Evolutionary conservation across 2,888 invertebrate genomes (phyloP).

Genomic region (Ditylenchus weischeri): DNA sequence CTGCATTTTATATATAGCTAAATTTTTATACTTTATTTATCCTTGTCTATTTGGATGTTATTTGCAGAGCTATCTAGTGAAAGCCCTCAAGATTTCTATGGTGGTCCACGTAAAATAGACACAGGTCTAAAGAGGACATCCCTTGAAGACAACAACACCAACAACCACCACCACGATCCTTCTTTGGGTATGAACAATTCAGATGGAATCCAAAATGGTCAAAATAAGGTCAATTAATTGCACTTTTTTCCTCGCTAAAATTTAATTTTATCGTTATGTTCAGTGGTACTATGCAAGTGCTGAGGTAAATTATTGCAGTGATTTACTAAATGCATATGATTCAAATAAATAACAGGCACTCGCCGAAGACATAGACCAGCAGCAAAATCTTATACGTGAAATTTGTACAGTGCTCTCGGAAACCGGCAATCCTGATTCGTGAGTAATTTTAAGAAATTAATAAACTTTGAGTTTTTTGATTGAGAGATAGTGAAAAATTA

Average conservation of each 20-base stretch:
- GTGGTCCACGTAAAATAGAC: slow-evolving; percentile 7
- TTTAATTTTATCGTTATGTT: neutral
- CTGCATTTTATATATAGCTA: too few species aligned
- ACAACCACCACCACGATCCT: slow-evolving; percentile 4
- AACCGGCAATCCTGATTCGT: too few species aligned
- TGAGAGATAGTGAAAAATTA: too few species aligned
- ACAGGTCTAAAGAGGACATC: slow-evolving; percentile 6
- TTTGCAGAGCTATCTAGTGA: slow-evolving; percentile 6
- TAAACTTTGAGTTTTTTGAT: neutral
- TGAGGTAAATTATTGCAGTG: neutral
- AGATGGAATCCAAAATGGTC: slow-evolving; percentile 14
- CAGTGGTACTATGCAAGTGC: slow-evolving; percentile 15
- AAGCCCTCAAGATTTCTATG: slow-evolving; percentile 14
- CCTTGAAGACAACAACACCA: slow-evolving; percentile 3
- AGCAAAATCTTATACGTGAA: slow-evolving; percentile 11
- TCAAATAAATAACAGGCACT: neutral
- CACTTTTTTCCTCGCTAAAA: neutral
- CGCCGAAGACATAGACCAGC: slow-evolving; percentile 13
- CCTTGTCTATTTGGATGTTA: too few species aligned
- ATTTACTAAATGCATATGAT: too few species aligned
- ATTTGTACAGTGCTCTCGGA: slow-evolving; percentile 8
- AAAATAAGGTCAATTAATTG: slow-evolving; percentile 15
- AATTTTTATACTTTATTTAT: too few species aligned
- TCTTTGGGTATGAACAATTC: neutral
- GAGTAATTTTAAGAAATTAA: neutral